Base-by-base conservation (phyloP, 1,140 invertebrate species). In the Popillia japonica region DNA sequence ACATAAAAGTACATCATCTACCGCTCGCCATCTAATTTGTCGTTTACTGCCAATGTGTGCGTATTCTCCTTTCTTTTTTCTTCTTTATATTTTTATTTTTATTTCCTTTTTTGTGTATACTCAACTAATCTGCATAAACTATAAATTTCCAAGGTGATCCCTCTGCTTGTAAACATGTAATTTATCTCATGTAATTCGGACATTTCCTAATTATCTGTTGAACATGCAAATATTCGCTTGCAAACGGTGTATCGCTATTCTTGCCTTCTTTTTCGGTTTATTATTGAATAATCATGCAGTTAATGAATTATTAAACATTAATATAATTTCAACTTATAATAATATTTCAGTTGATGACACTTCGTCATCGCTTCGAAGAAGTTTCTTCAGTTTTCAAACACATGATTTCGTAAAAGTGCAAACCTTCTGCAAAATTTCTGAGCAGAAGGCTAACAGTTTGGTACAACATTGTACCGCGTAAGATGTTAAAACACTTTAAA, bases 201-300 rank as follows among this genome's bases (percentile, higher is more conserved):
- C 8, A 61, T 61, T 61, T n/a, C 59, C n/a, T 61, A 61, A 61
- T 61, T 61, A 61, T n/a, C n/a, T 61, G 11, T 20, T 17, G 20
- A 8, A 20, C 59, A 61, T 61, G 59, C 59, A 61, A 61, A 61
- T 61, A 61, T 8, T 61, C 17, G n/a, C 55, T n/a, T 59, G 55
- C 11, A 14, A 8, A n/a, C n/a, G 11, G 17, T 59, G 3, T n/a
- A 14, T n/a, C 8, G n/a, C n/a, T 17, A 3, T n/a, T 61, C 17
- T 61, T 61, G 7, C 17, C n/a, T 8, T 20, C 1, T 22, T 61
- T 61, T n/a, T 61, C n/a, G 2, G 59, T 61, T 61, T 61, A 17
- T 61, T 0, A 0, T 7, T 14, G 14, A 14, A 44, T 44, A 44
- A 44, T 44, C 9, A 9, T 8, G 0, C 9, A 44, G 42, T 14